A percentile compares a stretch with the other conserved stretches of the same genome.
Evolutionary conservation across 2,797 vertebrate species (phyloP).

Genomic region (Poecile montanus): DNA sequence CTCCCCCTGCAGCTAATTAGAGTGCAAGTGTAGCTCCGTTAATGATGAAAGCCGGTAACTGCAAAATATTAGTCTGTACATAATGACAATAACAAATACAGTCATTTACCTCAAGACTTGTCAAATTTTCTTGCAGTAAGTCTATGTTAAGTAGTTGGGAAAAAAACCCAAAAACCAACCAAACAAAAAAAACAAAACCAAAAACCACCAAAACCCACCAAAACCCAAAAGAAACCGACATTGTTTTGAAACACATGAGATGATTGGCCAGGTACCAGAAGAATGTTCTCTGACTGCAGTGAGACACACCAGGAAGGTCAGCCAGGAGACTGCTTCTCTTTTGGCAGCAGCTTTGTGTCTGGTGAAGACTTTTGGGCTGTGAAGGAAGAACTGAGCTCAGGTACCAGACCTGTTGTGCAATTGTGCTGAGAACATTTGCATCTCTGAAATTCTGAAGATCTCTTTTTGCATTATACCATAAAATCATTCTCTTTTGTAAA

Average conservation of each 20-base stretch:
- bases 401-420: neutral
- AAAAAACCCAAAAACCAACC: neutral
- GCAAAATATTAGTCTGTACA: neutral
- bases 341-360: neutral
- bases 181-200: neutral
- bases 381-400: neutral
- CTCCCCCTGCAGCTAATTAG: constrained; percentile 35
- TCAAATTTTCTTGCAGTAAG: neutral
- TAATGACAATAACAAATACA: neutral
- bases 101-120: neutral
- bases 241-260: neutral
- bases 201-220: neutral
- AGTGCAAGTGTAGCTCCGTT: neutral
- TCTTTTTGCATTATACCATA: neutral
- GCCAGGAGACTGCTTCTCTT: neutral
- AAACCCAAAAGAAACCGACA: too few relatives aligned
- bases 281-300: accelerated
- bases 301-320: neutral
- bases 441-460: neutral
- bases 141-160: neutral
- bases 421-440: neutral
- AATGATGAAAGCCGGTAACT: neutral
- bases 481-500: neutral
- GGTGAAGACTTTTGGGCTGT: neutral
- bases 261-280: neutral